These are phyloP conservation scores for Peromyscus polionotus DNA, from an alignment of 2,113 vertebrate genomes.

Conservation along the genomic window DNA sequence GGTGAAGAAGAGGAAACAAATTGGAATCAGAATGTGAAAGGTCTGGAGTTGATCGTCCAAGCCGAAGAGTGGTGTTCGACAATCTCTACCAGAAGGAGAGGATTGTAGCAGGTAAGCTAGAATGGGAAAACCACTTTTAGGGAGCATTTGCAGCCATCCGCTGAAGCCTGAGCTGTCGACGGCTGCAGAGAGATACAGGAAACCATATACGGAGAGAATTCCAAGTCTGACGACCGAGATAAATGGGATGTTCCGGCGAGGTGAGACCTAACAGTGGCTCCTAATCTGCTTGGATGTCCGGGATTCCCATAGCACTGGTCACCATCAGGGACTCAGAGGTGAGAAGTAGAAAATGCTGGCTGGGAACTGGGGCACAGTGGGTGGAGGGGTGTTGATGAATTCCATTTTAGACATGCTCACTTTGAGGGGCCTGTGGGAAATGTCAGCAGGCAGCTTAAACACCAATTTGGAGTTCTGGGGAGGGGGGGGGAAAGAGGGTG, in stretches of 20 bases:
- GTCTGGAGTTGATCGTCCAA: neutral
- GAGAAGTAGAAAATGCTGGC: neutral
- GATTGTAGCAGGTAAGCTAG: neutral
- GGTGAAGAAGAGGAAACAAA: neutral
- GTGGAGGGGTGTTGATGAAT: neutral
- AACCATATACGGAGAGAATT: neutral
- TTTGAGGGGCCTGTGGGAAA: neutral
- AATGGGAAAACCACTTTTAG: neutral
- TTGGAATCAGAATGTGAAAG: neutral
- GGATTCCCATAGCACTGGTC: neutral
- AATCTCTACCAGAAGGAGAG: neutral
- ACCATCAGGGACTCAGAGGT: neutral
- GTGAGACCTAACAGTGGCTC: neutral
- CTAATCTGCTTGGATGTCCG: neutral
- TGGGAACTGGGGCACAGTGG: neutral
- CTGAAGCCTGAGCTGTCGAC: neutral
- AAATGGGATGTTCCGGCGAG: neutral
- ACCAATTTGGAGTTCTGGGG: neutral
- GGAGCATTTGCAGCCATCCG: neutral
- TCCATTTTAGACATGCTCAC: neutral
- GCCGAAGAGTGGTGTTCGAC: neutral
- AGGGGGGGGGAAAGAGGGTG: neutral
- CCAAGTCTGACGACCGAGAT: neutral
- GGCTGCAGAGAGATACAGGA: neutral
- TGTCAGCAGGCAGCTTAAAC: neutral